Conservation (phyloP, 37 sponge, comb jelly and placozoan genomes). For the Crambe crambe region DNA sequence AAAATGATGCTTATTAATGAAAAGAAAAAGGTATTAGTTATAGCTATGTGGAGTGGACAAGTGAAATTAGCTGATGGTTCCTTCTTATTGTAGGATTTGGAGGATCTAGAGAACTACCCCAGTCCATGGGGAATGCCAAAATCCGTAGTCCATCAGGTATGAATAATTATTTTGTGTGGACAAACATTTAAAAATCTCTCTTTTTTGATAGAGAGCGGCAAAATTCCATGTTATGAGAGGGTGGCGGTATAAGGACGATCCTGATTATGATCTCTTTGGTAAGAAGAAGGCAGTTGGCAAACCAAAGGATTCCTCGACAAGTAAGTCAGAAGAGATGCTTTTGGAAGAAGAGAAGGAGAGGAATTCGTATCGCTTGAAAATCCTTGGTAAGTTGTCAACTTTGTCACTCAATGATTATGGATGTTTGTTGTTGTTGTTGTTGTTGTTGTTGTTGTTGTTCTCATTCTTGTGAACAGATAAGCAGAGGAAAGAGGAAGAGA, state of each 20-base stretch:
- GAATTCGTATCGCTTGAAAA: background rate
- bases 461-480: background rate
- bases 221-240: too few relatives aligned
- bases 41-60: background rate
- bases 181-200: too few relatives aligned
- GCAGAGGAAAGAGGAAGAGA: conserved; percentile 8
- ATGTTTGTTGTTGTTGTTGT: too few relatives aligned
- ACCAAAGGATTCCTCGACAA: background rate
- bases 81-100: conserved; percentile 43
- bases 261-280: background rate
- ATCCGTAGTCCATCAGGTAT: conserved; percentile 52
- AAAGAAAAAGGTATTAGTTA: conserved; percentile 35
- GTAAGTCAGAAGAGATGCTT: background rate
- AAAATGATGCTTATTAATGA: conserved; percentile 17
- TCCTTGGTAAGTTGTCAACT: background rate
- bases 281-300: background rate
- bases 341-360: background rate
- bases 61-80: background rate
- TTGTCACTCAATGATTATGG: background rate
- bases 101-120: conserved; percentile 54
- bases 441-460: background rate
- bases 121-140: conserved; percentile 63
- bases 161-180: background rate
- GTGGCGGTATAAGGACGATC: background rate
- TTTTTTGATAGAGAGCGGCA: too few relatives aligned